These are phyloP conservation scores for Ataeniobius toweri DNA, from an alignment of 2,797 vertebrate species.

Conservation along the genomic window DNA sequence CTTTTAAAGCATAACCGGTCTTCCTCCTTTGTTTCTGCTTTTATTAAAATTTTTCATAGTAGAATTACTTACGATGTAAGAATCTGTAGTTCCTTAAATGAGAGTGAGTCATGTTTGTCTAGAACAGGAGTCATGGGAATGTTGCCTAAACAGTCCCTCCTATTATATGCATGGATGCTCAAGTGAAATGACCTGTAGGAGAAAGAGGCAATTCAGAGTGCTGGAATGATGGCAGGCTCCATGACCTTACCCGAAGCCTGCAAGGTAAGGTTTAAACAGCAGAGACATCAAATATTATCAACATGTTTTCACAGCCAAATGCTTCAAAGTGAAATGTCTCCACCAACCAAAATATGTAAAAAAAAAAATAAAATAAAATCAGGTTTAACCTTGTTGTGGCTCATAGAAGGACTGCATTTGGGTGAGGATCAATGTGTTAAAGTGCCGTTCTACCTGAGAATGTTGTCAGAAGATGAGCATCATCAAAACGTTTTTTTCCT, in stretches of 20 bases:
- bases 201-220: constrained; percentile 13
- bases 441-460: not conserved
- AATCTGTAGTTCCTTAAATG: constrained; percentile 30
- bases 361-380: not conserved
- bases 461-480: not conserved
- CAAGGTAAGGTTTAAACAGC: not conserved
- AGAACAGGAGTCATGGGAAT: constrained; percentile 14
- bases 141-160: constrained; percentile 1
- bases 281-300: not conserved
- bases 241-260: constrained; percentile 6
- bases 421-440: not conserved
- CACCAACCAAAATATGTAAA: not conserved
- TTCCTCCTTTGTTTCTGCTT: not conserved
- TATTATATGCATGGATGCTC: constrained; percentile 43
- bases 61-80: not conserved
- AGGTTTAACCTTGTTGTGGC: not conserved
- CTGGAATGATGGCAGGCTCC: constrained; percentile 25
- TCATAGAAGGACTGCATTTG: too few relatives aligned
- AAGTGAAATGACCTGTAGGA: constrained; percentile 41
- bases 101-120: constrained; percentile 24
- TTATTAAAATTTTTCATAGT: not conserved
- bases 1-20: not conserved
- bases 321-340: not conserved
- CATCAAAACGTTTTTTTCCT: not conserved
- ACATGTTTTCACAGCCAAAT: not conserved